phyloP scores from a whole-genome alignment of 2,888 invertebrate species.

The Pyrrhia umbra region DNA sequence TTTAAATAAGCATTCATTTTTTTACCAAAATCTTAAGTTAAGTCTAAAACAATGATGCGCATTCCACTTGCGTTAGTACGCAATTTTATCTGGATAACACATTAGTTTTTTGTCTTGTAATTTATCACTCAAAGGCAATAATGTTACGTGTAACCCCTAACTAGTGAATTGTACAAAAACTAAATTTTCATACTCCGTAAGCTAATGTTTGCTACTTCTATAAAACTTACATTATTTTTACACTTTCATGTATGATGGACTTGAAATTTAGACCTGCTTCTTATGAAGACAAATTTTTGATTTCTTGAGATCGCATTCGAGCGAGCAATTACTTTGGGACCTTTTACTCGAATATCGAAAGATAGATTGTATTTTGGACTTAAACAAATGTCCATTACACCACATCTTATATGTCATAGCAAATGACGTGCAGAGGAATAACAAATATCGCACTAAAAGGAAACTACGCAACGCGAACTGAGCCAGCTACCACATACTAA shows the following conservation, averaged over 20 bases:
- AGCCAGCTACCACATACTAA: neutral
- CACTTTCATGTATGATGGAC: constrained; percentile 69
- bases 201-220: constrained; percentile 80
- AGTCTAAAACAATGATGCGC: constrained; percentile 67
- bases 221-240: constrained; percentile 84
- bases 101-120: constrained; percentile 56
- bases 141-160: constrained; percentile 77
- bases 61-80: constrained; percentile 62
- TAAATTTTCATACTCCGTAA: constrained; percentile 82
- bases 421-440: constrained; percentile 31
- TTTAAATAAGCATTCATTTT: constrained; percentile 72
- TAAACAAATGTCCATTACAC: constrained; percentile 13
- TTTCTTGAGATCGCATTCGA: constrained; percentile 40
- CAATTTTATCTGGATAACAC: constrained; percentile 58
- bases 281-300: constrained; percentile 22
- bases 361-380: constrained; percentile 31
- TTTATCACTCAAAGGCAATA: constrained; percentile 69
- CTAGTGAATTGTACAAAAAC: constrained; percentile 89
- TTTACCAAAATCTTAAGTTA: constrained; percentile 66
- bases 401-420: constrained; percentile 31
- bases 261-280: constrained; percentile 38
- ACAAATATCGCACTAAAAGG: constrained; percentile 2
- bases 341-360: constrained; percentile 28
- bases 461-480: neutral
- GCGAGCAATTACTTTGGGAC: constrained; percentile 25